These are phyloP conservation scores for Gracilinanus agilis DNA, from an alignment of 2,113 vertebrate genomes.

Conservation along the genomic window DNA sequence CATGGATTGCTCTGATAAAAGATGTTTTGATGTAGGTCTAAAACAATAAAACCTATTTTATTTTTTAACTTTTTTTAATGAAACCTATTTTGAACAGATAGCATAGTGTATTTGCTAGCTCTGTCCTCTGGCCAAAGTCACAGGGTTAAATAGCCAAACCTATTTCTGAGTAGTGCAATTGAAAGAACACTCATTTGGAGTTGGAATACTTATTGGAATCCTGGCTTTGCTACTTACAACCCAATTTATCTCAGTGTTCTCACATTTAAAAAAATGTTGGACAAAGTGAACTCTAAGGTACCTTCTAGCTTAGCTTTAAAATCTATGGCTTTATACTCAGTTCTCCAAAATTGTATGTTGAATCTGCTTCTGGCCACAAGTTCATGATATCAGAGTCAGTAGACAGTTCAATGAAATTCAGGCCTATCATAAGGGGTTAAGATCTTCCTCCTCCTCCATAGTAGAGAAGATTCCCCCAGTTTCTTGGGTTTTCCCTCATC, in stretches of 20 bases:
- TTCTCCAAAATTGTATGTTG: neutral
- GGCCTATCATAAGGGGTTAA: neutral
- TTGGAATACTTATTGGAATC: too few relatives aligned
- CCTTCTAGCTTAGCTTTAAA: neutral
- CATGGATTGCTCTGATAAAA: too few relatives aligned
- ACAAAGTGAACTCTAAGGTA: neutral
- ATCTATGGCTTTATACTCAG: neutral
- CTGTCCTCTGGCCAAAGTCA: too few relatives aligned
- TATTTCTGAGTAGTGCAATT: too few relatives aligned
- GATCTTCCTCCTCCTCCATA: neutral
- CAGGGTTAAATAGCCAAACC: too few relatives aligned
- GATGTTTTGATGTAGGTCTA: too few relatives aligned
- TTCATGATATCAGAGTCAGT: neutral
- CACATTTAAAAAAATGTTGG: neutral
- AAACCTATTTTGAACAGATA: too few relatives aligned
- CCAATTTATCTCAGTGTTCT: neutral
- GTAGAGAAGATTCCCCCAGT: neutral
- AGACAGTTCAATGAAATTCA: neutral
- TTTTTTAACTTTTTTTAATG: too few relatives aligned
- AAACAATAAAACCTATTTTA: too few relatives aligned
- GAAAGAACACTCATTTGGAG: too few relatives aligned
- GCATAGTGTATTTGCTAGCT: too few relatives aligned
- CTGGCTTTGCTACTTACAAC: too few relatives aligned
- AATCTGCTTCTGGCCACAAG: neutral
- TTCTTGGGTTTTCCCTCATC: neutral